A percentile compares a stretch with the other conserved stretches of the same genome.
Conservation (phyloP, 2,888 invertebrate genomes). For the Odontomyia ornata region DNA sequence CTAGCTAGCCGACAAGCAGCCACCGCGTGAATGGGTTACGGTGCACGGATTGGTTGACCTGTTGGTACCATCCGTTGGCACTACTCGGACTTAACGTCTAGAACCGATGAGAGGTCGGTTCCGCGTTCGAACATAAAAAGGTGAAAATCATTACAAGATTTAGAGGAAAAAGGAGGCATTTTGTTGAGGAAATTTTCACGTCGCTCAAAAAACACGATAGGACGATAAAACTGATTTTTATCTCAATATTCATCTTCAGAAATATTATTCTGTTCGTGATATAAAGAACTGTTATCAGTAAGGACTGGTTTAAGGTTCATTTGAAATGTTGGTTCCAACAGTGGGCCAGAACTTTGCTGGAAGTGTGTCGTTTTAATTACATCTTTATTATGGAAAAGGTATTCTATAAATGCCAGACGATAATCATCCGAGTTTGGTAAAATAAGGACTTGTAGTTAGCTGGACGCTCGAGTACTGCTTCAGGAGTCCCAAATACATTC, state of each 20-base stretch:
- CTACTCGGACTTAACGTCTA: too few relatives aligned
- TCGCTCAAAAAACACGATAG: conserved; percentile 47
- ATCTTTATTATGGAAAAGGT: conserved; percentile 33
- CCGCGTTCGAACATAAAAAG: too few relatives aligned
- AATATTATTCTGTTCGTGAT: not conserved
- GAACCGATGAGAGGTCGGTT: too few relatives aligned
- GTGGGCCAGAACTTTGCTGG: conserved; percentile 25
- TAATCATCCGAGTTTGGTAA: conserved; percentile 39
- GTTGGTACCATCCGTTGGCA: too few relatives aligned
- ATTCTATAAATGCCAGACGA: conserved; percentile 47
- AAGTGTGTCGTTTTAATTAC: conserved; percentile 42
- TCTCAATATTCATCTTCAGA: not conserved
- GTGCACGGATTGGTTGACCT: too few relatives aligned
- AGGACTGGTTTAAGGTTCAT: not conserved
- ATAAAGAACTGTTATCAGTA: not conserved
- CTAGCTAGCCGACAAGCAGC: too few relatives aligned
- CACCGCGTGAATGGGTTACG: too few relatives aligned
- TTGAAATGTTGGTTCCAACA: not conserved
- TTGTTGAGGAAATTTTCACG: conserved; percentile 47
- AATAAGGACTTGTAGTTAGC: not conserved
- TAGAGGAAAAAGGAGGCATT: conserved; percentile 47
- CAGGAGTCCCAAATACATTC: conserved; percentile 69
- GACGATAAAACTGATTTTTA: conserved; percentile 36
- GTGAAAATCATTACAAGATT: too few relatives aligned
- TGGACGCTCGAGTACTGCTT: conserved; percentile 55